phyloP scores from a whole-genome alignment of 2,888 invertebrate species.

The Heliconius aoede region DNA sequence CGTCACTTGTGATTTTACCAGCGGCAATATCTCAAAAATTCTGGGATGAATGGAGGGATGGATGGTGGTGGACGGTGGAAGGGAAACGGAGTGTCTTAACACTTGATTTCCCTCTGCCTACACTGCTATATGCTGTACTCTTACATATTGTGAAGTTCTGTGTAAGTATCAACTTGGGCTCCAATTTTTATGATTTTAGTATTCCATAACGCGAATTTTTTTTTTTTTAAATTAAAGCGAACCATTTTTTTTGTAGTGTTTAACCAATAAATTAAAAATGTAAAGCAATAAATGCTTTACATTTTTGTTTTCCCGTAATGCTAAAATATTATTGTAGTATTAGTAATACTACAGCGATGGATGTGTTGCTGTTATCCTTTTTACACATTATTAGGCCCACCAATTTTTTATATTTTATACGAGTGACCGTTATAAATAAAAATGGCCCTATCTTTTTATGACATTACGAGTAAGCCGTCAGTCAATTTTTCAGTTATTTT shows the following conservation, averaged over 20 bases:
- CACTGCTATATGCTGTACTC: too few species aligned
- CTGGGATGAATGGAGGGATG: too few species aligned
- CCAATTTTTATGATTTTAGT: too few species aligned
- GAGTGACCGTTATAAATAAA: neutral
- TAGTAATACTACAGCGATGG: neutral
- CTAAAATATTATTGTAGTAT: neutral
- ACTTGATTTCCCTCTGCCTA: too few species aligned
- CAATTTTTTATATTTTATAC: constrained; percentile 11
- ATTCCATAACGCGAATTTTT: too few species aligned
- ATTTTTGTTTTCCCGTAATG: neutral
- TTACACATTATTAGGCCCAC: constrained; percentile 20
- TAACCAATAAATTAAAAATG: neutral
- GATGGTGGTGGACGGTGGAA: too few species aligned
- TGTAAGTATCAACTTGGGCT: too few species aligned
- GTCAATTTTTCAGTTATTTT: constrained; percentile 6
- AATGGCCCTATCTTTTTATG: neutral
- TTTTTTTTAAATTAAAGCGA: neutral
- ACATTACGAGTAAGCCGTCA: neutral
- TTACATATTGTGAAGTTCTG: too few species aligned
- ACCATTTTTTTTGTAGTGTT: neutral
- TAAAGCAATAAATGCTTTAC: neutral
- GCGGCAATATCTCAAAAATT: too few species aligned
- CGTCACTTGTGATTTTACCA: too few species aligned
- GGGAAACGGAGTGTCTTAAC: too few species aligned
- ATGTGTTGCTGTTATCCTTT: constrained; percentile 17